Evolutionary conservation across 2,888 invertebrate genomes (phyloP).

Genomic region (Punctoribates punctum): DNA sequence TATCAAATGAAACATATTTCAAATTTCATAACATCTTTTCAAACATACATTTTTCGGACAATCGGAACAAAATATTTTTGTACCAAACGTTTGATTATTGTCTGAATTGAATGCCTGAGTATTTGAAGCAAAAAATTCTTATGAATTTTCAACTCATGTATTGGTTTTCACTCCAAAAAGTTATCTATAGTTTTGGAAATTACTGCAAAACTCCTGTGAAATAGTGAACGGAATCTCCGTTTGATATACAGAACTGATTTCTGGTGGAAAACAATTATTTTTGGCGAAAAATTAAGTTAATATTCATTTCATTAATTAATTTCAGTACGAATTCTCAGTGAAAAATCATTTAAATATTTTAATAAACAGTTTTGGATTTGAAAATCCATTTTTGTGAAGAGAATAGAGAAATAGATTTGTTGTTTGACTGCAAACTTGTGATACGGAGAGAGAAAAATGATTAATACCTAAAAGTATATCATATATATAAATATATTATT

Average conservation of each 20-base stretch:
- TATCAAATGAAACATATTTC: not conserved
- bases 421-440: conserved; percentile 29
- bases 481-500: conserved; percentile 5
- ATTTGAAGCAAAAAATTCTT: not conserved
- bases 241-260: too few relatives aligned
- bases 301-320: conserved; percentile 5
- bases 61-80: too few relatives aligned
- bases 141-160: not conserved
- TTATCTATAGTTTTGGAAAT: not conserved
- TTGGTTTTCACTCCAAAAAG: not conserved
- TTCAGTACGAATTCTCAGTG: too few relatives aligned
- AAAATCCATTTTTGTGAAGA: not conserved
- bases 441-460: not conserved
- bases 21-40: too few relatives aligned
- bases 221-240: too few relatives aligned
- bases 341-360: not conserved
- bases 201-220: not conserved
- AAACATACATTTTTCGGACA: too few relatives aligned
- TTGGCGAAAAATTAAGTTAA: not conserved
- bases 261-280: too few relatives aligned
- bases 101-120: too few relatives aligned
- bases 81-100: too few relatives aligned
- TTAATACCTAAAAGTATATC: conserved; percentile 17
- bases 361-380: not conserved
- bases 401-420: conserved; percentile 3